Evolutionary conservation across 2,888 invertebrate genomes (phyloP).

Genomic region (Melolontha melolontha): DNA sequence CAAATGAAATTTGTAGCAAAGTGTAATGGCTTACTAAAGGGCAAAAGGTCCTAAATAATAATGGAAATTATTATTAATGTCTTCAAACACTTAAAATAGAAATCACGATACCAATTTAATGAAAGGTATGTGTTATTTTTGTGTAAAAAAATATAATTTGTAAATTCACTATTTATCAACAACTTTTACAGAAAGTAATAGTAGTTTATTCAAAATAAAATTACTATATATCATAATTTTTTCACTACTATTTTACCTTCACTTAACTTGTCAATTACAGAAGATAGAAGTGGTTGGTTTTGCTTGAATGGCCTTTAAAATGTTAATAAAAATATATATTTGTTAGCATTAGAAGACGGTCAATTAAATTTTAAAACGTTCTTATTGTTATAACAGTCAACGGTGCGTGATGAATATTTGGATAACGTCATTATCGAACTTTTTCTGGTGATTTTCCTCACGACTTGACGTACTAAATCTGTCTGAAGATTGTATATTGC

Average conservation of each 20-base stretch:
- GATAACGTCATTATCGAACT: slow-evolving; percentile 10
- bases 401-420: slow-evolving; percentile 14
- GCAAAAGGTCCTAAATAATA: too few species aligned
- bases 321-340: slow-evolving; percentile 3
- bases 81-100: too few species aligned
- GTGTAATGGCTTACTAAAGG: too few species aligned
- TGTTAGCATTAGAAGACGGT: slow-evolving; percentile 4
- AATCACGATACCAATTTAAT: too few species aligned
- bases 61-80: too few species aligned
- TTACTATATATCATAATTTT: neutral
- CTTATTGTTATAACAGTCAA: slow-evolving; percentile 9
- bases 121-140: too few species aligned
- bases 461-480: too few species aligned
- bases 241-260: slow-evolving; percentile 7
- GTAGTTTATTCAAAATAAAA: neutral
- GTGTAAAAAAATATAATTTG: too few species aligned
- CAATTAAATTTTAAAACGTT: slow-evolving; percentile 26
- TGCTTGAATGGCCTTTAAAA: slow-evolving; percentile 16
- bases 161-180: too few species aligned
- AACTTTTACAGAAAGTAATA: too few species aligned
- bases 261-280: slow-evolving; percentile 14
- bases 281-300: slow-evolving; percentile 4
- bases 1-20: too few species aligned
- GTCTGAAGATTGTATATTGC: too few species aligned
- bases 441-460: neutral